Base-by-base conservation (phyloP, 2,888 invertebrate genomes). In the Nesidiocoris tenuis region DNA sequence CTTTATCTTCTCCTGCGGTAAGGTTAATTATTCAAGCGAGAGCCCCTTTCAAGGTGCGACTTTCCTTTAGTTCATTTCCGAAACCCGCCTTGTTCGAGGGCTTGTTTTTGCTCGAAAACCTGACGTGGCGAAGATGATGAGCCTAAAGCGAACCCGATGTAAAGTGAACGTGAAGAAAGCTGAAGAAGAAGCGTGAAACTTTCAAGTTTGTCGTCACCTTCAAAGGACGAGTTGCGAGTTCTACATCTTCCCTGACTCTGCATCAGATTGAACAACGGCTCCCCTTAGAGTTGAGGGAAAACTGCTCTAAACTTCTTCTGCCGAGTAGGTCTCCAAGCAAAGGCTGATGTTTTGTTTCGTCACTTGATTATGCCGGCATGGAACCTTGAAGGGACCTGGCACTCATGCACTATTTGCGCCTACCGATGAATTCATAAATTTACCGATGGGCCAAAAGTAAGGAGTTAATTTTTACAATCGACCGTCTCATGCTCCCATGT, bases 1-100 rank as follows among this genome's bases (percentile, higher is more conserved):
- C 39, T 65, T 65, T 65, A 65, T 65, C 65, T 65, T 65, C 12
- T 18, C 2, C 19, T 39, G 65, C 39, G 65, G 65, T 1, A 39
- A 39, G 65, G 65, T 65, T 65, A 65, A 65, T 25, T 65, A 65
- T 65, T 39, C 65, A 65, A 39, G 39, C 39, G 39, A 39, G 39
- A 39, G 39, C 12, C 39, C 39, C 39, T 39, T 39, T 39, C 39
- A 39, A 7, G 39, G 5, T 39, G 12, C 39, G 39, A 12, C 39
- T 39, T 39, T 39, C 39, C 39, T 39, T n/a, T n/a, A n/a, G n/a
- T n/a, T n/a, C 39, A 39, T 12, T 39, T 39, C 39, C 39, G 39
- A 39, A 39, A 39, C 3, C 39, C 39, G 3, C 39, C 5, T 39
- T 7, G 5, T 12, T 39, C 12, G 39, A 39, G 39, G n/a, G 3